Base-by-base conservation (phyloP, 1,140 invertebrate species). In the Tigriopus japonicus region DNA sequence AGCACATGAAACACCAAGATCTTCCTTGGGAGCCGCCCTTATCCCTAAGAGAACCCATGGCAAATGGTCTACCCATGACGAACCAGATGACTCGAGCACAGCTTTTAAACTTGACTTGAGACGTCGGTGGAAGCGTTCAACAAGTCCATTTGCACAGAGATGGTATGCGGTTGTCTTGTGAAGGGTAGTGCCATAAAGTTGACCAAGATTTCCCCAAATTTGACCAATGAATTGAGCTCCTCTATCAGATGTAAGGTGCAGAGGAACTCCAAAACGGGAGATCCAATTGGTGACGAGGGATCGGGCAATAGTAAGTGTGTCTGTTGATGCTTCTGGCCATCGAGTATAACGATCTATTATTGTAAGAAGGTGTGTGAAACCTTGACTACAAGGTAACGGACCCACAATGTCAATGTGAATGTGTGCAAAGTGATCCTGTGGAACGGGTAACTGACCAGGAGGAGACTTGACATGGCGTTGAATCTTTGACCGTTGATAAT, bases 381-480 rank as follows among this genome's bases (percentile, higher is more conserved):
- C 70, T 10, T 69, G 24, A 0, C 65, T 65, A 3, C 59, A 54
- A 24, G 72, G 71, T 3, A 78, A 52, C 0, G 71, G 74, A 0
- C 73, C 71, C 9, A 78, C 66, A 0, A 78, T 66, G 64, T 78
- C 76, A 0, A 77, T 62, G 64, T 78, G 71, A 0, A 77, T 64
- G 56, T 74, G 28, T 3, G 28, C 28, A 35, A 35, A 35, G 9
- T 9, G 28, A 9, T 35, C 28, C 3, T 35, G 3, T 5, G 28
- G 28, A 35, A 35, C 28, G 28, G 28, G 28, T 5, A 35, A 35
- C 3, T 35, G 9, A 5, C 28, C 28, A 35, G 28, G 28, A 3
- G 9, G 9, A 35, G 28, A 35, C 9, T 35, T 35, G 9, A 35
- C 9, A 9, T 35, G 28, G 28, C 28, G 9, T 9, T 35, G 28